phyloP scores from a whole-genome alignment of 2,113 vertebrate species.

The Lathamus discolor region DNA sequence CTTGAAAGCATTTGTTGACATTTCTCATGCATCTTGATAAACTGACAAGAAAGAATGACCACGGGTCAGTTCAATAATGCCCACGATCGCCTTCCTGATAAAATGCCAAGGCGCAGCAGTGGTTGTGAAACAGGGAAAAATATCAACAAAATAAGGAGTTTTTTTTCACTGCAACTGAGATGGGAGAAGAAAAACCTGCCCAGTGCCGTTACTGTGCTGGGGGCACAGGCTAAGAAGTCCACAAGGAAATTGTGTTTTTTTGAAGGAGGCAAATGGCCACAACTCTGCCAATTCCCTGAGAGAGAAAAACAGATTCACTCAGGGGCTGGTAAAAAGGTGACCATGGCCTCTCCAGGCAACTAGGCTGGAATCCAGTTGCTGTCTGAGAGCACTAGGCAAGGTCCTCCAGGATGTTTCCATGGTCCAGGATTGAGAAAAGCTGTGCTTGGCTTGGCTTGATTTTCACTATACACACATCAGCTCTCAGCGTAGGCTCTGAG shows the following conservation, averaged over 20 bases:
- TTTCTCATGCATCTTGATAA: neutral
- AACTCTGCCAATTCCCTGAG: neutral
- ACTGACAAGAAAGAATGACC: neutral
- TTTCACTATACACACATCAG: neutral
- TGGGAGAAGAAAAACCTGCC: neutral
- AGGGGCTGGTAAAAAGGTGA: neutral
- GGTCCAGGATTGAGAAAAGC: neutral
- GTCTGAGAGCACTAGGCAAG: neutral
- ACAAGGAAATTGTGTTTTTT: neutral
- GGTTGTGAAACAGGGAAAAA: neutral
- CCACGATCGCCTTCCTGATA: neutral
- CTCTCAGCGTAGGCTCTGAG: neutral
- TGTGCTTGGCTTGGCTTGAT: neutral
- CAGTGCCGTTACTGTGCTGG: neutral
- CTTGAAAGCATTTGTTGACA: neutral
- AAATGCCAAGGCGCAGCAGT: neutral
- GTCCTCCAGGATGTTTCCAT: neutral
- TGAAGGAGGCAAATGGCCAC: neutral
- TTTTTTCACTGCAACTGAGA: neutral
- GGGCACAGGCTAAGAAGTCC: neutral
- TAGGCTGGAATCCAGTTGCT: accelerated
- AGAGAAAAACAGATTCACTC: neutral
- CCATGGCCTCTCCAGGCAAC: neutral
- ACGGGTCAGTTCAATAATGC: neutral
- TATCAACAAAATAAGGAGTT: neutral